Evolutionary conservation across 2,113 vertebrate genomes (phyloP), one percentile per base, ranked within the genome.

Genomic region (Meleagris gallopavo): DNA sequence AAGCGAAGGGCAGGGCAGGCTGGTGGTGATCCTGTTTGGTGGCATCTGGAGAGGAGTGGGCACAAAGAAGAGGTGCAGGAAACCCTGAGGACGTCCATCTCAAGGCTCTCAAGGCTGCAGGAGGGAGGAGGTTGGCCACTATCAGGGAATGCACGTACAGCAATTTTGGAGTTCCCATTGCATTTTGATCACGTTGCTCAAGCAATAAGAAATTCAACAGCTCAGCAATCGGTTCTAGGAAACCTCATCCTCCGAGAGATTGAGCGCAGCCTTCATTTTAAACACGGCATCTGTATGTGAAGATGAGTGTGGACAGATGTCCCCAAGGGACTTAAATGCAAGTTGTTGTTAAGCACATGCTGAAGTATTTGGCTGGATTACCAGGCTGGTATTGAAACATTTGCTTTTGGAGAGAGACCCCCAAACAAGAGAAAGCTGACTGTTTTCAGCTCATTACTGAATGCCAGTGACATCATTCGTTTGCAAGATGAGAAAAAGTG

Each of bases 401-500:
- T 97, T 96, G 96, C 88, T 9, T 97, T 97, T 90, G 90, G 96
- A 94, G 45, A 97, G 88, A 93, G 86, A 81, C 93, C 95, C 96
- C 96, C 95, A 81, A 94, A 92, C 67, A 64, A 70, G 72, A 84
- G 71, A 97, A 97, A 88, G 79, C 88, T 89, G 91, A 82, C 83
- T 96, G 96, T 96, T 96, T 95, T 79, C 94, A 91, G 95, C 97
- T 97, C 88, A 94, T 97, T 97, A 97, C 97, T 89, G 94, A 52
- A 94, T 96, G 91, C 96, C 97, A 97, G 97, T 98, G 97, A 97
- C 97, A 97, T 97, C 97, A 98, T 97, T 92, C 80, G 11, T 97
- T 98, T 98, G 96, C 95, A 91, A 97, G 97, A 96, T 96, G 97
- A 97, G 97, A 97, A 98, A 97, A 97, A 97, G 96, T 86, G 84